A percentile compares a stretch with the other conserved stretches of the same genome.
Evolutionary conservation across 2,113 vertebrate genomes (phyloP).

Genomic region (Balaeniceps rex): DNA sequence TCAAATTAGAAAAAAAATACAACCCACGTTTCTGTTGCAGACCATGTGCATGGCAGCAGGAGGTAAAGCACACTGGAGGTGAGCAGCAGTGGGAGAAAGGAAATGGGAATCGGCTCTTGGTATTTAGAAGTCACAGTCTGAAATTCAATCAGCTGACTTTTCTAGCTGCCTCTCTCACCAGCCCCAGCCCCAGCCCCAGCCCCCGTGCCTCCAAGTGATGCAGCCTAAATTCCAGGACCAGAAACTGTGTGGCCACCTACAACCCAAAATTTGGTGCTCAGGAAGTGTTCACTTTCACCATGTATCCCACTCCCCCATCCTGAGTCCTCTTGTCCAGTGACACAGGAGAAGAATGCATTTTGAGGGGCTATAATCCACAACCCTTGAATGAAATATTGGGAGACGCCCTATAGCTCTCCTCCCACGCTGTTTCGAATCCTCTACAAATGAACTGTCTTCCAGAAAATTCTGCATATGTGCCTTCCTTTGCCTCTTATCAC

Average conservation of each 20-base stretch:
- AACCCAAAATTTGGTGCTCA: not conserved
- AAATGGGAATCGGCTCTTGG: not conserved
- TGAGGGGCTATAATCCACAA: accelerated
- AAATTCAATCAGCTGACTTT: not conserved
- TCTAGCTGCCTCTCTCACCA: not conserved
- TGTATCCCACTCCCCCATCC: not conserved
- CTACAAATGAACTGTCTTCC: not conserved
- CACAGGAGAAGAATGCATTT: not conserved
- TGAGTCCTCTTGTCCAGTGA: not conserved
- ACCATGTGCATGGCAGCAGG: constrained; percentile 45
- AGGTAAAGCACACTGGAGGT: not conserved
- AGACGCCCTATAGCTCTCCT: not conserved
- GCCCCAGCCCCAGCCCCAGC: not conserved
- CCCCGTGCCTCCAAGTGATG: not conserved
- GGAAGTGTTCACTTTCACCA: not conserved
- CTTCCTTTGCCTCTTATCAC: not conserved
- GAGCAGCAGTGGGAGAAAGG: constrained; percentile 7
- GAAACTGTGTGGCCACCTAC: not conserved
- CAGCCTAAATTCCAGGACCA: not conserved
- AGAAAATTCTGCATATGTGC: not conserved
- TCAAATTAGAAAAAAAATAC: constrained; percentile 23
- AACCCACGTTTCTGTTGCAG: constrained; percentile 20
- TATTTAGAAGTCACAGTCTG: constrained; percentile 24
- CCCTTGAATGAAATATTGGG: not conserved
- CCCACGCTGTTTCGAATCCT: not conserved